A percentile compares a stretch with the other conserved stretches of the same genome.
Evolutionary conservation across 2,797 vertebrate species (phyloP).

Genomic region (Sebastes trivittatus): DNA sequence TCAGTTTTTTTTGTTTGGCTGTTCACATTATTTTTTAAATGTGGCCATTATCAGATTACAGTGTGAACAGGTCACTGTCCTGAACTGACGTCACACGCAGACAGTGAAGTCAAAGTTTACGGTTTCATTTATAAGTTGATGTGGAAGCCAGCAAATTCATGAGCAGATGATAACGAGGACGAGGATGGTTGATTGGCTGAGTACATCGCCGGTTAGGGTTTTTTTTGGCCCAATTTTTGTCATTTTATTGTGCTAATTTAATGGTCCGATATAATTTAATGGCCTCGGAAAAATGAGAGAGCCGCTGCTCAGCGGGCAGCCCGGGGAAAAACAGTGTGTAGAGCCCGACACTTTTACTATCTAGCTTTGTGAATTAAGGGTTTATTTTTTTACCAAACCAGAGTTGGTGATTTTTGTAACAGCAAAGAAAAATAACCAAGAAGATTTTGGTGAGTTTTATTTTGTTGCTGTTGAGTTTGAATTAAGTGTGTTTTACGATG

Average conservation of each 20-base stretch:
- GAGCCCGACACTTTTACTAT: background rate
- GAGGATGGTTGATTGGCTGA: background rate
- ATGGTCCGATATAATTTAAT: background rate
- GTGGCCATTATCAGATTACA: background rate
- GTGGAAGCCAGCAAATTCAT: background rate
- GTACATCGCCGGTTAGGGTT: accelerated
- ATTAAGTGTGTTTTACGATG: too few species aligned
- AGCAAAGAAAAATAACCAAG: too few species aligned
- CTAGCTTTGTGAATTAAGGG: background rate
- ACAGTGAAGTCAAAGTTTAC: background rate
- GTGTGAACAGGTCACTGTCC: background rate
- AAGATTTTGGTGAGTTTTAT: too few species aligned
- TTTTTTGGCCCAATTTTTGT: background rate
- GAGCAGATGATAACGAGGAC: background rate
- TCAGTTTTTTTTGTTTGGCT: too few species aligned
- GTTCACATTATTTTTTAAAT: background rate
- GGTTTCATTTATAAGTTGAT: background rate
- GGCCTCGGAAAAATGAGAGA: background rate
- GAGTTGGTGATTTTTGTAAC: too few species aligned
- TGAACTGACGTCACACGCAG: background rate
- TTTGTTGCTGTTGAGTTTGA: too few species aligned
- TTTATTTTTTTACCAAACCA: background rate
- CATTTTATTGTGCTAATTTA: background rate
- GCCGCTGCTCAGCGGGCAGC: background rate
- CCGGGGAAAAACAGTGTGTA: background rate